Conservation (phyloP, 2,888 invertebrate genomes). For the Pherbina coryleti region DNA sequence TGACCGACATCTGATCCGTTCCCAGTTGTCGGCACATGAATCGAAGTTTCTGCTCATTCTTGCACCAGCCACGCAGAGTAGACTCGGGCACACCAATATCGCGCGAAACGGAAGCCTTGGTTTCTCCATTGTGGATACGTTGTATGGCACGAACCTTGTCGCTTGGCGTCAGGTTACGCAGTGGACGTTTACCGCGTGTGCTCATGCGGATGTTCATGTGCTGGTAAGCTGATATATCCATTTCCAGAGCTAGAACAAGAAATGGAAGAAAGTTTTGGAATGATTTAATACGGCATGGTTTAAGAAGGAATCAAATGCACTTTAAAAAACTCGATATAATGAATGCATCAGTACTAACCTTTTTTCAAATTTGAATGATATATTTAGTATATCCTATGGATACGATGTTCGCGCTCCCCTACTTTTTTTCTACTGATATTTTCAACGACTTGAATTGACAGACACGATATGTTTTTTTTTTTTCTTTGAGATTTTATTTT, state of each 20-base stretch:
- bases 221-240: conserved; percentile 64
- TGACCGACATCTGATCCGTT: conserved; percentile 71
- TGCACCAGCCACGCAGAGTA: conserved; percentile 88
- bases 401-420: conserved; percentile 7
- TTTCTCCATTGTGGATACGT: conserved; percentile 85
- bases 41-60: conserved; percentile 82
- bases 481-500: conserved; percentile 34
- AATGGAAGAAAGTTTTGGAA: not conserved
- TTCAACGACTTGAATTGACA: conserved; percentile 38
- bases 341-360: too few species aligned
- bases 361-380: too few species aligned
- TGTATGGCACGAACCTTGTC: conserved; percentile 86
- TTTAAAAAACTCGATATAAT: too few species aligned
- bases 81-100: conserved; percentile 89
- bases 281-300: too few species aligned
- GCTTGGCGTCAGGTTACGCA: conserved; percentile 79
- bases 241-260: conserved; percentile 35
- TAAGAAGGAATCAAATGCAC: too few species aligned
- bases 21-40: conserved; percentile 79
- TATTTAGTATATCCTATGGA: not conserved
- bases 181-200: conserved; percentile 80
- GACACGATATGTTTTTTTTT: conserved; percentile 34
- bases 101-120: conserved; percentile 86
- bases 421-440: conserved; percentile 19
- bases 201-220: conserved; percentile 72